Percentiles rank a stretch among this genome's conserved stretches.
Conservation (phyloP, 1,140 invertebrate genomes). For the Brachionus paranguensis region DNA sequence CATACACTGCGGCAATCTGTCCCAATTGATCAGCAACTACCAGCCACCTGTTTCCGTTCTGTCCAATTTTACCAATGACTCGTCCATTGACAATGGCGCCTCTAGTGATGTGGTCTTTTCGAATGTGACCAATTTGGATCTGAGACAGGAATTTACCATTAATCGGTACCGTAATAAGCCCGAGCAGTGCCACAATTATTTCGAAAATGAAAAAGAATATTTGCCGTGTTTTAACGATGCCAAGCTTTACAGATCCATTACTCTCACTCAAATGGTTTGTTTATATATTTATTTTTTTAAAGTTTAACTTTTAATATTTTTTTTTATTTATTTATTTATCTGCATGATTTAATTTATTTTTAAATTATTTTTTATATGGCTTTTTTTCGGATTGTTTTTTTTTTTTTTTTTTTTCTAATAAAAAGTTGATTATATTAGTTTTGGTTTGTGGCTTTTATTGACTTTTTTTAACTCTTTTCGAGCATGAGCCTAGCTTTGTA, state of each 20-base stretch:
- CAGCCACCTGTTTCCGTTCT: neutral
- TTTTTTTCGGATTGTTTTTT: neutral
- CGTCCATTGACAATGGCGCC: neutral
- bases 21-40: neutral
- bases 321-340: neutral
- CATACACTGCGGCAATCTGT: conserved; percentile 17
- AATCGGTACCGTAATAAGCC: conserved; percentile 30
- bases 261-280: neutral
- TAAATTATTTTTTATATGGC: neutral
- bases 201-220: conserved; percentile 20
- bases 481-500: neutral
- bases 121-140: too few relatives aligned
- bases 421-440: neutral
- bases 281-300: neutral
- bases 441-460: neutral
- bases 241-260: neutral
- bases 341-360: neutral
- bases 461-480: neutral
- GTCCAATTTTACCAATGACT: neutral
- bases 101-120: neutral
- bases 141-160: neutral
- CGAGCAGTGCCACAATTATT: conserved; percentile 24
- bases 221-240: neutral
- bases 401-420: neutral
- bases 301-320: neutral